Conservation (phyloP, 2,113 vertebrate species). For the Seriola aureovittata region DNA sequence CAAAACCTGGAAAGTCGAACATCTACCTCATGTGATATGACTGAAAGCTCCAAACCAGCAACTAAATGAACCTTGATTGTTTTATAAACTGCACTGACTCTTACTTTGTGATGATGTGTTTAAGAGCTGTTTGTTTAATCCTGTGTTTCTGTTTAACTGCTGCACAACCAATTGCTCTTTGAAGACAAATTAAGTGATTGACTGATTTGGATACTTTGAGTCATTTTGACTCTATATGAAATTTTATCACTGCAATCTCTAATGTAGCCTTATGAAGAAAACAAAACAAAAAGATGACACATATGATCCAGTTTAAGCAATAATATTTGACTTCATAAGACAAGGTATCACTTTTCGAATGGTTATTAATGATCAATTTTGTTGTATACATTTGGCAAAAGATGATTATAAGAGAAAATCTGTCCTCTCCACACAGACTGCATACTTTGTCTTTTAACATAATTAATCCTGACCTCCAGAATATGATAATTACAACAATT, state of each 20-base stretch:
- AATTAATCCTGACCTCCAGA: neutral
- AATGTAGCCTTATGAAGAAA: no score
- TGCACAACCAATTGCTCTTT: neutral
- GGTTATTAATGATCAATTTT: neutral
- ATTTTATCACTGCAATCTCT: no score
- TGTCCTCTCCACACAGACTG: neutral
- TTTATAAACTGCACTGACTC: neutral
- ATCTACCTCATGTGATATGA: neutral
- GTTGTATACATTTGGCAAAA: neutral
- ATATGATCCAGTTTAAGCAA: neutral
- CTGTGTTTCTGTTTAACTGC: neutral
- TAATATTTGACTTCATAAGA: neutral
- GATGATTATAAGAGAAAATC: neutral
- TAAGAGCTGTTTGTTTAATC: neutral
- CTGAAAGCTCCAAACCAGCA: neutral
- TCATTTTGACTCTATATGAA: neutral
- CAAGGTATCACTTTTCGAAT: neutral
- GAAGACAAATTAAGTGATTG: neutral
- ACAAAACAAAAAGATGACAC: neutral
- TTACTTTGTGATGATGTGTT: neutral
- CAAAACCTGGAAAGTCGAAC: neutral
- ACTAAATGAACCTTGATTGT: neutral
- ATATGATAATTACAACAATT: conserved; percentile 7
- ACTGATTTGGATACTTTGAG: neutral
- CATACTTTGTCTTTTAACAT: neutral